Evolutionary conservation across 2,113 vertebrate genomes (phyloP).

Genomic region (Hucho hucho): DNA sequence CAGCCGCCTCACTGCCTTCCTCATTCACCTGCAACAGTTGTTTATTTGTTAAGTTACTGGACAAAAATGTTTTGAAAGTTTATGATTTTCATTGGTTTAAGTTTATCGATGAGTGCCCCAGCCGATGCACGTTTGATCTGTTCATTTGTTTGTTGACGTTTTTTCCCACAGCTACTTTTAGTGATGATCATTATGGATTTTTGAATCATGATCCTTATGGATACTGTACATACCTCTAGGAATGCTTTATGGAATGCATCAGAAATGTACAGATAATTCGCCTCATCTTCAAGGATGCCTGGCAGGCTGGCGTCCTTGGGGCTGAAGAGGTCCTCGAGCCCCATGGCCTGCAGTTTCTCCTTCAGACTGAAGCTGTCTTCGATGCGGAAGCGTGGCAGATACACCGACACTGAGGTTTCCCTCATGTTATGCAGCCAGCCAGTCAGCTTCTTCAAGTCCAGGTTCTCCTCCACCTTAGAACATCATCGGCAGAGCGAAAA

Average conservation of each 20-base stretch:
- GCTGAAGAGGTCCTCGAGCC: slow-evolving; percentile 85
- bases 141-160: too few relatives aligned
- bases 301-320: slow-evolving; percentile 76
- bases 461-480: slow-evolving; percentile 75
- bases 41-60: background rate
- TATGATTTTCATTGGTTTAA: background rate
- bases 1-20: slow-evolving; percentile 91
- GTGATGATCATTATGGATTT: too few relatives aligned
- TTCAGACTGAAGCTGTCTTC: slow-evolving; percentile 88
- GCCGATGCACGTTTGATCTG: too few relatives aligned
- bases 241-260: slow-evolving; percentile 95
- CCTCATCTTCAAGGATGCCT: slow-evolving; percentile 79
- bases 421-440: slow-evolving; percentile 76
- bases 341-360: slow-evolving; percentile 84
- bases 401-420: slow-evolving; percentile 68
- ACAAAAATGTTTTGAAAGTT: background rate
- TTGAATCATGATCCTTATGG: too few relatives aligned
- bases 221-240: slow-evolving; percentile 80
- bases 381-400: slow-evolving; percentile 83
- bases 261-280: slow-evolving; percentile 77
- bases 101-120: too few relatives aligned
- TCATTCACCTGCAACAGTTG: slow-evolving; percentile 86
- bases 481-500: background rate
- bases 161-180: too few relatives aligned
- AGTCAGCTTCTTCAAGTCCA: slow-evolving; percentile 74